Evolutionary conservation across 2,888 invertebrate genomes (phyloP).

Genomic region (Yponomeuta cagnagella): DNA sequence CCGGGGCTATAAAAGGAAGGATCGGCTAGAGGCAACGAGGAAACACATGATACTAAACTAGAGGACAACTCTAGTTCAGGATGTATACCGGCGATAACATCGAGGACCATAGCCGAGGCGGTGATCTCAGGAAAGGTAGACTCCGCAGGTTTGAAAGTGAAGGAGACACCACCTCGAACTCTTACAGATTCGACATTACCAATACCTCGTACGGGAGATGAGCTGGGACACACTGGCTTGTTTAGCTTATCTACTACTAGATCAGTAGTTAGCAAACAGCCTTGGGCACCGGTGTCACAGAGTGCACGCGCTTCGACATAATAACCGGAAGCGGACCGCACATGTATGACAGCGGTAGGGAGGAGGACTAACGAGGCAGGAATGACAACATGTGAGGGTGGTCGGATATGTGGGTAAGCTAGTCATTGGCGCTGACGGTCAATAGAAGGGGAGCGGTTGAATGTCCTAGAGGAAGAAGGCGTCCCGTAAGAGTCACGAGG

Average conservation of each 20-base stretch:
- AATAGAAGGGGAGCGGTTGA: too few relatives aligned
- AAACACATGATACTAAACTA: background rate
- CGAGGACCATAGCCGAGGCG: background rate
- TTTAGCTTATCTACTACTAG: background rate
- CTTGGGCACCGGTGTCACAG: slow-evolving; percentile 12
- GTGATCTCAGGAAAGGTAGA: background rate
- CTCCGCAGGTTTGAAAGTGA: background rate
- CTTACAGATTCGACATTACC: background rate
- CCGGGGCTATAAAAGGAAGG: background rate
- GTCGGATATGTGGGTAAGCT: too few relatives aligned
- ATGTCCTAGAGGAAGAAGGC: too few relatives aligned
- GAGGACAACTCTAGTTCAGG: background rate
- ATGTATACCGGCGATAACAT: background rate
- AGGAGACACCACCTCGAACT: background rate
- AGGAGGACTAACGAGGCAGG: background rate
- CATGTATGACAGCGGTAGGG: background rate
- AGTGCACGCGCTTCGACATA: slow-evolving; percentile 9
- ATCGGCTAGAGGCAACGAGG: background rate
- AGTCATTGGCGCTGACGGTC: too few relatives aligned
- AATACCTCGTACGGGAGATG: background rate
- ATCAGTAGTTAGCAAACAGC: background rate
- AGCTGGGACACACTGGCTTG: background rate
- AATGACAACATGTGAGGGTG: too few relatives aligned
- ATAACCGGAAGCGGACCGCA: background rate
- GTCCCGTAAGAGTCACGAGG: too few relatives aligned